Evolutionary conservation across 2,888 invertebrate species (phyloP).

Genomic region (Bruchidius siliquastri): DNA sequence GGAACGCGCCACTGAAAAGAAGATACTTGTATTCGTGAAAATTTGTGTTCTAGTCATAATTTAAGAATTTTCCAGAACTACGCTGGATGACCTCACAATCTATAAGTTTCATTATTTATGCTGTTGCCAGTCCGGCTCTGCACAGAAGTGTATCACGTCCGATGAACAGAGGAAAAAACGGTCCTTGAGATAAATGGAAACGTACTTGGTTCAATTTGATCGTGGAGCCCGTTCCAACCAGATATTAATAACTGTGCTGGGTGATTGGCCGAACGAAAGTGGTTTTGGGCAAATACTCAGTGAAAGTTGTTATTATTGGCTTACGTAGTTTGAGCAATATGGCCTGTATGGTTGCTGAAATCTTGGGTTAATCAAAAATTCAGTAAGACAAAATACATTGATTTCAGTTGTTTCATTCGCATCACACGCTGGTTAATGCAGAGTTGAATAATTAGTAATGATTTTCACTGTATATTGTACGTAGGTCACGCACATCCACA

Average conservation of each 20-base stretch:
- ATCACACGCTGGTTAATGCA: too few relatives aligned
- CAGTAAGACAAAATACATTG: too few relatives aligned
- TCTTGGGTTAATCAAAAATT: too few relatives aligned
- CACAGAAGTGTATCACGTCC: background rate
- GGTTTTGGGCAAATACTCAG: background rate
- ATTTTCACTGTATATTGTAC: background rate
- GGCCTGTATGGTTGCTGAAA: background rate
- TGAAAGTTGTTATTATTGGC: background rate
- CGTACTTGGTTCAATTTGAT: background rate
- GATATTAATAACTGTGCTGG: background rate
- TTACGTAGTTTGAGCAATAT: background rate
- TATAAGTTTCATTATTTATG: too few relatives aligned
- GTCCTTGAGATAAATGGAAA: background rate
- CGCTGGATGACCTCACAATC: too few relatives aligned
- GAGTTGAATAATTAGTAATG: too few relatives aligned
- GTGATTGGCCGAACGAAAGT: background rate
- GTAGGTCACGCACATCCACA: background rate
- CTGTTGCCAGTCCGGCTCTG: background rate
- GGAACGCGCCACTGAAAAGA: too few relatives aligned
- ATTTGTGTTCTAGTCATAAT: too few relatives aligned
- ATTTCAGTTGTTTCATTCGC: too few relatives aligned
- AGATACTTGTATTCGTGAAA: too few relatives aligned
- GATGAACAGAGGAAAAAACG: background rate
- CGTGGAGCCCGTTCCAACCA: background rate
- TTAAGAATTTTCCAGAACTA: too few relatives aligned